Evolutionary conservation across 2,888 invertebrate genomes (phyloP).

Genomic region (Elysia crispata): DNA sequence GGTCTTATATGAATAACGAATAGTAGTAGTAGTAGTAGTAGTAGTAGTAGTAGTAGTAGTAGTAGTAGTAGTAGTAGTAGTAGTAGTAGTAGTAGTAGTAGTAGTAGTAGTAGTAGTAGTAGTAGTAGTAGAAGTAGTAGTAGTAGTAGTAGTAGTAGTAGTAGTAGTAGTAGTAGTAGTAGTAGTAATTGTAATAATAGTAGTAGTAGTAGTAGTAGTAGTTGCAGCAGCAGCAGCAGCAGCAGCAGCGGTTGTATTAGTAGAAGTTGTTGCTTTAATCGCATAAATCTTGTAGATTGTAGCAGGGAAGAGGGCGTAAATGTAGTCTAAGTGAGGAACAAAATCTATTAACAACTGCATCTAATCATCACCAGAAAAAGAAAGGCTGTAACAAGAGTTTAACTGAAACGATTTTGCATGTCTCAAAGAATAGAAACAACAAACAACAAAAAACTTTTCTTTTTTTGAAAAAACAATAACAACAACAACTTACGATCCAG

Average conservation of each 20-base stretch:
- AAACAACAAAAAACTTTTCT: too few relatives aligned
- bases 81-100: constrained; percentile 35
- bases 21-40: neutral
- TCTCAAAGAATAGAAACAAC: too few relatives aligned
- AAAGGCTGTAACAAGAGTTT: too few relatives aligned
- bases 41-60: constrained; percentile 4
- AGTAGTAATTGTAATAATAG: constrained; percentile 32
- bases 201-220: constrained; percentile 23
- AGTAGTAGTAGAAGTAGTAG: constrained; percentile 14
- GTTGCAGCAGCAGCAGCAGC: constrained; percentile 1
- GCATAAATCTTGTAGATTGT: too few relatives aligned
- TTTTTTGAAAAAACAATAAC: too few relatives aligned
- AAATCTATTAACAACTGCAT: too few relatives aligned
- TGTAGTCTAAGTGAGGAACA: too few relatives aligned
- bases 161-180: constrained; percentile 27
- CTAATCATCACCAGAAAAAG: too few relatives aligned
- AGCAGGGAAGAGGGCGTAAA: too few relatives aligned
- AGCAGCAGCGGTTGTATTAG: neutral
- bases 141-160: constrained; percentile 11
- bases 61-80: constrained; percentile 38
- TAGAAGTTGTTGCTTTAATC: neutral
- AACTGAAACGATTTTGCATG: too few relatives aligned
- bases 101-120: constrained; percentile 10
- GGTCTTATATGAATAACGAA: neutral
- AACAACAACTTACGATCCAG: too few relatives aligned